Percentiles rank a stretch among this genome's conserved stretches.
Conservation (phyloP, 2,888 invertebrate genomes). For the Nasonovia ribisnigri region DNA sequence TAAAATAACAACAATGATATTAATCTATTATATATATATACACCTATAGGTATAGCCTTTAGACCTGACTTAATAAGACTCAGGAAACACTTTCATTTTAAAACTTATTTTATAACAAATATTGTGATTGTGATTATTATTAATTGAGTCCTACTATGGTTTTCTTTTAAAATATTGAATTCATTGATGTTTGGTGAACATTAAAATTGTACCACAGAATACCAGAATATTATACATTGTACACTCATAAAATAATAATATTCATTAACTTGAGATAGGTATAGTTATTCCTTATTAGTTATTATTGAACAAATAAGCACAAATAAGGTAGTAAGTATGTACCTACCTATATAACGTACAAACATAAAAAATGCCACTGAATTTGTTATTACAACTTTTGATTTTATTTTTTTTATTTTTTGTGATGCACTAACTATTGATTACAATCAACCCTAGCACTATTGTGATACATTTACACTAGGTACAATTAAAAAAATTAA, state of each 20-base stretch:
- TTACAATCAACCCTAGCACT: background rate
- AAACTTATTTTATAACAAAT: background rate
- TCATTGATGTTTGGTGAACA: background rate
- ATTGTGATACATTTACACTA: too few species aligned
- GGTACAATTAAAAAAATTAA: background rate
- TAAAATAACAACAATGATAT: too few species aligned
- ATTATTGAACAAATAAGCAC: too few species aligned
- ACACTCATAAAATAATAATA: too few species aligned
- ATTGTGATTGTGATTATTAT: background rate
- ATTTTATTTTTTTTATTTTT: background rate
- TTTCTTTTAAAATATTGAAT: constrained; percentile 1
- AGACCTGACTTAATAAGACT: background rate
- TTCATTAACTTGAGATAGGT: too few species aligned
- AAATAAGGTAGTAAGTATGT: too few species aligned
- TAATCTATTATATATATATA: background rate
- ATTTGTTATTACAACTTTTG: too few species aligned
- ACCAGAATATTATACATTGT: too few species aligned
- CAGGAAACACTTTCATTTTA: background rate
- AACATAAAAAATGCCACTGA: too few species aligned
- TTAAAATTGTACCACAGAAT: background rate
- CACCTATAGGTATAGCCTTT: too few species aligned
- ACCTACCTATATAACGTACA: too few species aligned
- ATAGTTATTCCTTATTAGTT: too few species aligned
- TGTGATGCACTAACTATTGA: background rate
- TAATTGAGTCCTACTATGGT: background rate